Base-by-base conservation (phyloP, 2,888 invertebrate species). In the Lasioglossum figueresi region DNA sequence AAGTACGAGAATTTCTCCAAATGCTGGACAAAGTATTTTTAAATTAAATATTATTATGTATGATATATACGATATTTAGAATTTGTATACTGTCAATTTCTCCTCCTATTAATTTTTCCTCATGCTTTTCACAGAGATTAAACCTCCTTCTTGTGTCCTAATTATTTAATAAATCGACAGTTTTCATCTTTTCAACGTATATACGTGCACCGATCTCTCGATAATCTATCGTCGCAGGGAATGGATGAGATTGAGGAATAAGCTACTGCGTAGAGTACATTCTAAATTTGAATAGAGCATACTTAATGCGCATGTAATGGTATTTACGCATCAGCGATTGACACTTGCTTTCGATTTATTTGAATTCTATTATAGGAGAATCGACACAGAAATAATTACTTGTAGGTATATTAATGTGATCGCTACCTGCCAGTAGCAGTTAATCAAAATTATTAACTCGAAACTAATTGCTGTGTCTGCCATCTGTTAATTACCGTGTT, bases 1-100 rank as follows among this genome's bases (percentile, higher is more conserved):
- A 75, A 82, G 78, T 82, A 74, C 68, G 0, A 10, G 10, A 56
- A 56, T n/a, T n/a, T n/a, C n/a, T n/a, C n/a, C 56, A n/a, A 4
- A 4, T n/a, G 4, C 3, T n/a, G 12, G 56, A 4, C n/a, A 56
- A 56, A 23, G 0, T 56, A n/a, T n/a, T 56, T 56, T 56, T n/a
- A 4, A 56, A n/a, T 23, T 56, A 56, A n/a, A n/a, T 56, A 52
- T 2, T 23, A 48, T 19, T 48, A 19, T 48, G 23, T 8, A 23
- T 52, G 8, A 2, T 23, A 23, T 52, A 23, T 52, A 8, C 23
- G 6, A 2, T 48, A 23, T 56, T 4, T n/a, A 56, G 10, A n/a
- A 56, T n/a, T 14, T 4, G 40, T 10, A 14, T 14, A 0, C 14
- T 6, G 6, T 37, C 37, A 37, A 37, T 37, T 37, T 37, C 37